These are phyloP conservation scores for Gymnopithys bicolor DNA, from an alignment of 2,797 vertebrate species.

Conservation along the genomic window DNA sequence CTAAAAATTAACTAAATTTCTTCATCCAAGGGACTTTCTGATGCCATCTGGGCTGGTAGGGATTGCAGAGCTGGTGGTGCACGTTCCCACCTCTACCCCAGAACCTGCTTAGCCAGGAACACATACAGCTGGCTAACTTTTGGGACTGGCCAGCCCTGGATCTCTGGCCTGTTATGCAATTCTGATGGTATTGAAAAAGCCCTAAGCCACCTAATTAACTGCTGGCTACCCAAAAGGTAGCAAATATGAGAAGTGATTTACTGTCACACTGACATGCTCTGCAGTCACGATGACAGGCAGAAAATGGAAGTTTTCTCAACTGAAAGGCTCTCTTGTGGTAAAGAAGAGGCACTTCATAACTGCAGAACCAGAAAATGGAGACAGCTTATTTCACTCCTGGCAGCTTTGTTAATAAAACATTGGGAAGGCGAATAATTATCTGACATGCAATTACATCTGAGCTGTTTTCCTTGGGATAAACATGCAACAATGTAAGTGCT, in stretches of 20 bases:
- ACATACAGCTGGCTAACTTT: background rate
- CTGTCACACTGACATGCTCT: background rate
- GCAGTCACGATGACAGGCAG: background rate
- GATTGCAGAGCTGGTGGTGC: background rate
- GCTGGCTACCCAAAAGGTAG: slow-evolving; percentile 13
- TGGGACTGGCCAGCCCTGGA: background rate
- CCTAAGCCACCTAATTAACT: slow-evolving; percentile 30
- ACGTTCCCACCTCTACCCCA: background rate
- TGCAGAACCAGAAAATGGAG: slow-evolving; percentile 45
- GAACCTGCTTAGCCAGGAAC: background rate
- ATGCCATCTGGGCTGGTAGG: background rate
- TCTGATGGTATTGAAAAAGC: background rate
- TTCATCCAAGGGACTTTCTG: background rate
- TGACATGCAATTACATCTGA: slow-evolving; percentile 50
- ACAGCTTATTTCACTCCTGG: slow-evolving; percentile 45
- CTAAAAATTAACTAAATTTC: background rate
- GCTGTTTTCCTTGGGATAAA: background rate
- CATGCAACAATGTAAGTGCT: background rate
- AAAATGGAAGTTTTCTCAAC: slow-evolving; percentile 54
- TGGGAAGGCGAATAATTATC: slow-evolving; percentile 63
- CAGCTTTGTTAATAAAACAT: slow-evolving; percentile 69
- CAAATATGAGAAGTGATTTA: slow-evolving; percentile 32
- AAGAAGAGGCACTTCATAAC: slow-evolving; percentile 63
- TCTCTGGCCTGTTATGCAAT: background rate
- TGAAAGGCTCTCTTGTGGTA: slow-evolving; percentile 63